These are phyloP conservation scores for Calonectris borealis DNA, from an alignment of 2,113 vertebrate genomes.

Conservation along the genomic window DNA sequence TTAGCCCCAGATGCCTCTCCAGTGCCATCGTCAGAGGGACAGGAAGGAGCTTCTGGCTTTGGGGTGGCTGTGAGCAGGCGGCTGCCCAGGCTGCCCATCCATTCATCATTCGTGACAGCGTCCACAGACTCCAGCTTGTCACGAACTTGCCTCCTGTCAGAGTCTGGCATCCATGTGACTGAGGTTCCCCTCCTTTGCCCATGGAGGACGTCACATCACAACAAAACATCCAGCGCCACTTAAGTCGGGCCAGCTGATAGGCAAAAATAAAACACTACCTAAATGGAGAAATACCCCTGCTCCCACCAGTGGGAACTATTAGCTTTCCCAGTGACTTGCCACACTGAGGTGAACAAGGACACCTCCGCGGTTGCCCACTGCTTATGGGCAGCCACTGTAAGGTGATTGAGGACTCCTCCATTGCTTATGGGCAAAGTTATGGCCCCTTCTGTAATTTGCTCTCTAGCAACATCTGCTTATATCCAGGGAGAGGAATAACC, in stretches of 20 bases:
- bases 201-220: background rate
- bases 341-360: background rate
- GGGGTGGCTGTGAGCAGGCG: background rate
- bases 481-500: background rate
- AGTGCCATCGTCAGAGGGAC: background rate
- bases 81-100: background rate
- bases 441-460: background rate
- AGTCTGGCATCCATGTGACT: background rate
- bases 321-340: background rate
- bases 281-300: background rate
- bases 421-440: background rate
- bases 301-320: background rate
- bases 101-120: background rate
- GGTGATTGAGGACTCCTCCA: background rate
- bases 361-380: background rate
- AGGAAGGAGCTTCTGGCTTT: background rate
- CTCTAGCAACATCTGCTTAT: background rate
- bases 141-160: background rate
- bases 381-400: background rate
- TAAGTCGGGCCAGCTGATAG: background rate
- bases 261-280: background rate
- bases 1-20: background rate
- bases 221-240: background rate
- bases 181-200: background rate
- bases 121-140: background rate